These are phyloP conservation scores for Odontothrips loti DNA, from an alignment of 2,888 invertebrate species.

Conservation along the genomic window DNA sequence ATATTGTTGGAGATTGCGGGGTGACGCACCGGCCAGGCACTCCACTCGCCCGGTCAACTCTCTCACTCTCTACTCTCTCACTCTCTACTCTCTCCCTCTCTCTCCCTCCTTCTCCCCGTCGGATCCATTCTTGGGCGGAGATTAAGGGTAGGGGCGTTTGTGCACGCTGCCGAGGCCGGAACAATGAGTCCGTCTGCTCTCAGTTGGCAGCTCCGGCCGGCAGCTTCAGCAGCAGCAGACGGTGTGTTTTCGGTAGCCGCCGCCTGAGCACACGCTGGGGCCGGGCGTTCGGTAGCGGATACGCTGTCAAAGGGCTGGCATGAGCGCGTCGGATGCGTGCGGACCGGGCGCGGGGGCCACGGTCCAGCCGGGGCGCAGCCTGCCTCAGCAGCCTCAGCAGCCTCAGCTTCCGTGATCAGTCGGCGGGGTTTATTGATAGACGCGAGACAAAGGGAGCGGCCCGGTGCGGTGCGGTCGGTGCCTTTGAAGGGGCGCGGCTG, in stretches of 20 bases:
- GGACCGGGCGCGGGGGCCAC: neutral
- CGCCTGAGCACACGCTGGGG: neutral
- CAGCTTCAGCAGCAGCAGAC: neutral
- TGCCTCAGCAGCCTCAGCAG: too few species aligned
- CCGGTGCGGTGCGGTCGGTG: too few species aligned
- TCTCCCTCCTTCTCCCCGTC: too few species aligned
- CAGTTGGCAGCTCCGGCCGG: too few species aligned
- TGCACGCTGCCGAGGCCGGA: neutral
- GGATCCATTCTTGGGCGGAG: neutral
- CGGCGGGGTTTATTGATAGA: too few species aligned
- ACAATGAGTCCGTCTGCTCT: neutral
- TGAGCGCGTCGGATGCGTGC: neutral
- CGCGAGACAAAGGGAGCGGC: too few species aligned
- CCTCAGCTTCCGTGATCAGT: too few species aligned
- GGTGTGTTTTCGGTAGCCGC: constrained; percentile 1
- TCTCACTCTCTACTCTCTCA: too few species aligned
- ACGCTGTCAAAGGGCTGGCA: neutral
- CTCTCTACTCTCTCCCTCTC: too few species aligned
- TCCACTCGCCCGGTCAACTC: too few species aligned
- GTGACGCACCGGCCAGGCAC: constrained; percentile 18
- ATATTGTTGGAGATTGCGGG: constrained; percentile 5
- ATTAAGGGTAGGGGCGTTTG: neutral
- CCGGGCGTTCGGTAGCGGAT: neutral
- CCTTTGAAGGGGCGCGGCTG: too few species aligned
- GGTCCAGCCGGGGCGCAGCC: too few species aligned